phyloP scores from a whole-genome alignment of 2,888 invertebrate genomes.

The Luffia ferchaultella region DNA sequence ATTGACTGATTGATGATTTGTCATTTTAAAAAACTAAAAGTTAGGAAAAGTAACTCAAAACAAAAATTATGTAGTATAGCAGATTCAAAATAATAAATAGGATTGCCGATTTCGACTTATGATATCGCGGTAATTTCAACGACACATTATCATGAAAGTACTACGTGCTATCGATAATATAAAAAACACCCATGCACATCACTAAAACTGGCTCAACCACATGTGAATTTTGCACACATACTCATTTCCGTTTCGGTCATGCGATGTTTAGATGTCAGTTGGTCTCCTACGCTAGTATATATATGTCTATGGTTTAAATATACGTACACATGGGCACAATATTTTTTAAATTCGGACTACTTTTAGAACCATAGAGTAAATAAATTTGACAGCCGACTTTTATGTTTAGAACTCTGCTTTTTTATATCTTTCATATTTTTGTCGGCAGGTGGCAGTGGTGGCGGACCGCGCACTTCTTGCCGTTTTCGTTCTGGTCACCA shows the following conservation, averaged over 20 bases:
- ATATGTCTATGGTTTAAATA: not conserved
- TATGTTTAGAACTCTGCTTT: not conserved
- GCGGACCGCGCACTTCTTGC: constrained; percentile 81
- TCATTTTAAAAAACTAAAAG: too few species aligned
- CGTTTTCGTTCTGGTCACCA: constrained; percentile 78
- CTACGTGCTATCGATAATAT: too few species aligned
- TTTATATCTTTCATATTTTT: constrained; percentile 6
- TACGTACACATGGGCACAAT: not conserved
- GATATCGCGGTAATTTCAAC: too few species aligned
- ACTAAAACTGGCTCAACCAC: too few species aligned
- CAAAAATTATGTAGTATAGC: too few species aligned
- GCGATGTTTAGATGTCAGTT: not conserved
- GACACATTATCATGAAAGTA: too few species aligned
- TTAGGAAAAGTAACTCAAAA: too few species aligned
- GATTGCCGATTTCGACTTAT: too few species aligned
- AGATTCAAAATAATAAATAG: too few species aligned
- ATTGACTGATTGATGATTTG: too few species aligned
- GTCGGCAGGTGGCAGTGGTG: constrained; percentile 74
- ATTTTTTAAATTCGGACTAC: not conserved
- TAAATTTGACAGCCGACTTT: not conserved
- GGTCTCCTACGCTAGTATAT: not conserved
- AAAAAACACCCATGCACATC: too few species aligned
- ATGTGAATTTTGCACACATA: too few species aligned
- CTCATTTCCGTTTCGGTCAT: not conserved
- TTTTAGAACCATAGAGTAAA: not conserved